Conservation (phyloP, 2,797 vertebrate genomes). For the Onychomys arenicola region DNA sequence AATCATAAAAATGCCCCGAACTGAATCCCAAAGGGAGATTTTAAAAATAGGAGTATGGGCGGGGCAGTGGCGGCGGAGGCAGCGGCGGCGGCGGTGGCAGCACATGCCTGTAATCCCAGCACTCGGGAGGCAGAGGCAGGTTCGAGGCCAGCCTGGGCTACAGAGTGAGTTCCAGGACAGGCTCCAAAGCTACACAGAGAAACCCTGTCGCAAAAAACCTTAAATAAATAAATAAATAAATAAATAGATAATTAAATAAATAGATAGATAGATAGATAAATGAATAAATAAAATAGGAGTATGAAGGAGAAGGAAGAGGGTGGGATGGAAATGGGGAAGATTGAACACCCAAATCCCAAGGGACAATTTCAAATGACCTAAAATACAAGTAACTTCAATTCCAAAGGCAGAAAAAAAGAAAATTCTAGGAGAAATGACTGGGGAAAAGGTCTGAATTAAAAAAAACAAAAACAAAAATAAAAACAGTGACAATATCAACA, state of each 20-base stretch:
- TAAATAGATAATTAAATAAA: too few species aligned
- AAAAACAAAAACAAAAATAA: background rate
- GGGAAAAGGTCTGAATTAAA: background rate
- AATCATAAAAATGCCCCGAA: background rate
- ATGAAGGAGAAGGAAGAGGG: too few species aligned
- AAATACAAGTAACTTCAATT: background rate
- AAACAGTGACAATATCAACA: background rate
- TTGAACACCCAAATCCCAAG: background rate
- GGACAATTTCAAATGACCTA: background rate
- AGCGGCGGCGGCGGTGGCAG: too few species aligned
- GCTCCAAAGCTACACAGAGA: too few species aligned
- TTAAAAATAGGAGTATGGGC: background rate
- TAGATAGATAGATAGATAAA: too few species aligned
- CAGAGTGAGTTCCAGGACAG: too few species aligned
- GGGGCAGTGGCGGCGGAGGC: too few species aligned
- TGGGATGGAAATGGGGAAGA: rapidly evolving
- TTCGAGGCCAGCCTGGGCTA: too few species aligned
- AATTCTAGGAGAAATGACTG: background rate
- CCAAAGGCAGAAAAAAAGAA: background rate
- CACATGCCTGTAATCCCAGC: too few species aligned
- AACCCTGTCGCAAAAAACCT: too few species aligned
- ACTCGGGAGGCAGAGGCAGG: too few species aligned
- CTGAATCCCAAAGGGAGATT: background rate
- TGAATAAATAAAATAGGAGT: background rate
- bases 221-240: too few species aligned